A percentile compares a stretch with the other conserved stretches of the same genome.
Conservation (phyloP, 2,888 invertebrate genomes). For the Caenorhabditis angaria region DNA sequence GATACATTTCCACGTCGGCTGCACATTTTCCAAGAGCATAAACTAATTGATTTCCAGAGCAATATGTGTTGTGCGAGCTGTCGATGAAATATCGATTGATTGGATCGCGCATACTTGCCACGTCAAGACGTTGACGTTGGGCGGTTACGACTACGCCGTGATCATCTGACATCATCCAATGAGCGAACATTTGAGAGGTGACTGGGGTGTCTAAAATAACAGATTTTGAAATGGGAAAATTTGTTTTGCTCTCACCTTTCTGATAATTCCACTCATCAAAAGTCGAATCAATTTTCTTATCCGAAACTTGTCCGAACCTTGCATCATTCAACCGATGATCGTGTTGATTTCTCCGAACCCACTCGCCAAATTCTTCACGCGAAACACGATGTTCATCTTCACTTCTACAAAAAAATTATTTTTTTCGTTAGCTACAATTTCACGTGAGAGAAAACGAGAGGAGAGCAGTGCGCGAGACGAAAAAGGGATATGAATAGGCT, state of each 20-base stretch:
- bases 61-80: conserved; percentile 66
- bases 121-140: conserved; percentile 76
- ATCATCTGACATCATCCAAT: conserved; percentile 98
- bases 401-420: conserved; percentile 13
- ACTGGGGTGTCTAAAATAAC: conserved; percentile 76
- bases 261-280: conserved; percentile 17
- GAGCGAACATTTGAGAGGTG: conserved; percentile 91
- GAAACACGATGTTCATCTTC: conserved; percentile 35
- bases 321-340: conserved; percentile 98
- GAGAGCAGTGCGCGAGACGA: too few species aligned
- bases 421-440: neutral
- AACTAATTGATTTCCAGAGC: conserved; percentile 47
- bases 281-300: conserved; percentile 30
- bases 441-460: too few species aligned
- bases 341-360: conserved; percentile 78
- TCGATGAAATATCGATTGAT: conserved; percentile 65
- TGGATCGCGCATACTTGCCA: conserved; percentile 60
- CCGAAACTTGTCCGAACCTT: conserved; percentile 49
- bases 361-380: conserved; percentile 50
- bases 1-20: conserved; percentile 97
- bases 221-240: too few species aligned
- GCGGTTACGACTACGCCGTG: conserved; percentile 95
- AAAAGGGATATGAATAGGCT: too few species aligned
- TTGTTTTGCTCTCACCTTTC: conserved; percentile 2
- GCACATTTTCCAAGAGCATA: conserved; percentile 36